Evolutionary conservation across 1,140 invertebrate species (phyloP), one percentile per base, ranked within the genome.

Genomic region (Monomorium pharaonis): DNA sequence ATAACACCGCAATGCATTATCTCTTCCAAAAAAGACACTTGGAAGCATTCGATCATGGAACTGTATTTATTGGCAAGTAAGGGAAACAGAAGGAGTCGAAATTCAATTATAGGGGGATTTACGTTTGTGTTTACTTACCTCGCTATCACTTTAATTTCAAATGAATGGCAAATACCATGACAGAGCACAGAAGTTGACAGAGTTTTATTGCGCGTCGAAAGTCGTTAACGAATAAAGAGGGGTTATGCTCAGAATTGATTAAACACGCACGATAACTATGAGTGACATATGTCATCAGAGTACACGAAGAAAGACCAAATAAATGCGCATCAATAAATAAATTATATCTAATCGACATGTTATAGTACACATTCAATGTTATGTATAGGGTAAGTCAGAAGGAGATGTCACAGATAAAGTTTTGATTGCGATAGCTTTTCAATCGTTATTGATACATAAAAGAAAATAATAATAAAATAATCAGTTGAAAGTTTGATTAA

Each of bases 91-190:
- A 65, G 21, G 7, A 56, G 47, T 6, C 47, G n/a, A 51, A 65
- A 67, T 54, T 77, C 60, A n/a, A 78, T 78, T 78, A 65, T 33
- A 27, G 33, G 47, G 6, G 30, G 21, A 80, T 65, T 80, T 54
- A 60, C 16, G 7, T n/a, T 74, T 14, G 16, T 58, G 58, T 80
- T 80, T 80, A 21, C 30, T 54, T 54, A 51, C 27, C 24, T 42
- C 21, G 10, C 47, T 67, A 47, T 42, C 62, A 54, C 16, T 67
- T 67, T 14, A 51, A 30, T 37, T 63, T 49, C 42, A 56, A 47
- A 63, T 37, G 27, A 30, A 47, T 65, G 16, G 30, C 4, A 49
- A 78, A 67, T 51, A 63, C 10, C 27, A 16, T n/a, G 44, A 51
- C 10, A 24, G 47, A 37, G 47, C 16, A 33, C 51, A 37, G 44